Conservation (phyloP, 2,888 invertebrate species). For the Scaptodrosophila latifasciaeformis region DNA sequence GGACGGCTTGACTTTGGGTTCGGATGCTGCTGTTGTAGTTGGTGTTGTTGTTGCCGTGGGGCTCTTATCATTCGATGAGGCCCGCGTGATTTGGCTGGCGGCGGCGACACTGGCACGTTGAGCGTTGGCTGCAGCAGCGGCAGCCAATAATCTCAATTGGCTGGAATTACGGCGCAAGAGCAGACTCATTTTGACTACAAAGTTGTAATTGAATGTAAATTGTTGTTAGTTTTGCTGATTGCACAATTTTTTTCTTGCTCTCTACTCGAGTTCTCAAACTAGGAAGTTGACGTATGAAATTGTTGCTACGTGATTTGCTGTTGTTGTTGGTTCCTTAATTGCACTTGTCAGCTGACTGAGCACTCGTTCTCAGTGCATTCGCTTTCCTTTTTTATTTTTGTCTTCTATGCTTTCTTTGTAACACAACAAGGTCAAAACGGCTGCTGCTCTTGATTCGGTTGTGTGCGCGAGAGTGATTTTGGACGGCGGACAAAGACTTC, state of each 20-base stretch:
- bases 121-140: slow-evolving; percentile 35
- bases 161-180: slow-evolving; percentile 56
- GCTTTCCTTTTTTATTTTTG: slow-evolving; percentile 24
- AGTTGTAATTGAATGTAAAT: slow-evolving; percentile 8
- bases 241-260: slow-evolving; percentile 34
- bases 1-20: slow-evolving; percentile 14
- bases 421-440: slow-evolving; percentile 47
- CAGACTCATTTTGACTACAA: slow-evolving; percentile 38
- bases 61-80: slow-evolving; percentile 28
- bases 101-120: slow-evolving; percentile 2
- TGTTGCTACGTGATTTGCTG: too few relatives aligned
- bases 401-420: slow-evolving; percentile 20
- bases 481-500: slow-evolving; percentile 4
- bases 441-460: slow-evolving; percentile 30
- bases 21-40: slow-evolving; percentile 11
- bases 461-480: slow-evolving; percentile 21
- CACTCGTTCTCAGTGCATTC: slow-evolving; percentile 28
- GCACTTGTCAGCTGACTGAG: not conserved
- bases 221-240: slow-evolving; percentile 20
- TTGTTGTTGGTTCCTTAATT: slow-evolving; percentile 38
- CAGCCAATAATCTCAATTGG: slow-evolving; percentile 52
- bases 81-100: slow-evolving; percentile 38
- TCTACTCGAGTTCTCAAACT: slow-evolving; percentile 15
- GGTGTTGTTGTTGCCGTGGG: slow-evolving; percentile 69
- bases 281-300: slow-evolving; percentile 25